A percentile compares a stretch with the other conserved stretches of the same genome.
Evolutionary conservation across 2,888 invertebrate genomes (phyloP).

Genomic region (Leptinotarsa tumamoca): DNA sequence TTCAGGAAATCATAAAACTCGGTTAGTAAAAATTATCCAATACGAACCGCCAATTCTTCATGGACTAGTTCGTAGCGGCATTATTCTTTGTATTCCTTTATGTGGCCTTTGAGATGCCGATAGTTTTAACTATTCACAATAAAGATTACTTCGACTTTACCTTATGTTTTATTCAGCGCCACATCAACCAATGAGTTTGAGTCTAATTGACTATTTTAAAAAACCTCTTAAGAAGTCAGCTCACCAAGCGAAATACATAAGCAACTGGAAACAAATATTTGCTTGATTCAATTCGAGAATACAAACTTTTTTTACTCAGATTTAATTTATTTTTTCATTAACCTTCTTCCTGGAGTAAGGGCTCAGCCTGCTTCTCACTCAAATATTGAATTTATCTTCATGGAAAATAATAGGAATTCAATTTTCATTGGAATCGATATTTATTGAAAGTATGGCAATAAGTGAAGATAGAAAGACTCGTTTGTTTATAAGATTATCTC

Average conservation of each 20-base stretch:
- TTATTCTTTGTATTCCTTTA: too few species aligned
- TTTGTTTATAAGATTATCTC: too few species aligned
- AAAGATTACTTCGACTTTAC: too few species aligned
- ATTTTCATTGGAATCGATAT: slow-evolving; percentile 5
- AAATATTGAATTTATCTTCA: slow-evolving; percentile 8
- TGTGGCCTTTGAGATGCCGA: too few species aligned
- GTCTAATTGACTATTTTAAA: neutral
- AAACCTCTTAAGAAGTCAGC: neutral
- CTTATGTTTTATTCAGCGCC: too few species aligned
- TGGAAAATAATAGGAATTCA: neutral
- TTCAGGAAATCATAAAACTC: too few species aligned
- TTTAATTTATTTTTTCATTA: slow-evolving; percentile 20
- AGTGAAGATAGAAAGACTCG: neutral
- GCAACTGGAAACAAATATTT: slow-evolving; percentile 14
- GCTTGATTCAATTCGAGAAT: neutral
- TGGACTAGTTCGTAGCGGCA: too few species aligned
- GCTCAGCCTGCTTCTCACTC: neutral
- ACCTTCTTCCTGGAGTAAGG: neutral
- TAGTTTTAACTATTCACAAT: too few species aligned
- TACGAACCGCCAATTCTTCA: too few species aligned
- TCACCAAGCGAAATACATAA: slow-evolving; percentile 3
- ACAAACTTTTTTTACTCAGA: neutral
- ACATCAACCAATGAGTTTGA: neutral
- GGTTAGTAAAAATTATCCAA: too few species aligned
- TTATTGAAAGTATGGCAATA: neutral